Percentiles rank a stretch among this genome's conserved stretches.
phyloP scores from a whole-genome alignment of 2,888 invertebrate species.

The Eupelmus urozonus region DNA sequence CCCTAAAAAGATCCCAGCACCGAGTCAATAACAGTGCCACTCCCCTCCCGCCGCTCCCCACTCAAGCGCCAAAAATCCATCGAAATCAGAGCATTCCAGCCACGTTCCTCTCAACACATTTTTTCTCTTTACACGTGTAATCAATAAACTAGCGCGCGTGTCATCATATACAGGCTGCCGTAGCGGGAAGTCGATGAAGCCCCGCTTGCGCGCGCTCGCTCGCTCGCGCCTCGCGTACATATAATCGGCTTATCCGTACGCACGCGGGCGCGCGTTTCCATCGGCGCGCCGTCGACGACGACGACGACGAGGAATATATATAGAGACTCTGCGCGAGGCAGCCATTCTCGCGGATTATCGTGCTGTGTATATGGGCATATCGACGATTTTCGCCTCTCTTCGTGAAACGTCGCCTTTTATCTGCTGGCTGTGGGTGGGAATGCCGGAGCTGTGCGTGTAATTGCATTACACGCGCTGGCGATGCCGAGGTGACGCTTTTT shows the following conservation, averaged over 20 bases:
- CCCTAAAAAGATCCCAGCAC: no score
- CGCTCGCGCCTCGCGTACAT: not conserved
- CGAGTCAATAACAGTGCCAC: no score
- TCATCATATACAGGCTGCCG: not conserved
- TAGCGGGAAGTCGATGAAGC: slow-evolving; percentile 21
- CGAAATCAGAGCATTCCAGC: no score
- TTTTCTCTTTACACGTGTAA: slow-evolving; percentile 19
- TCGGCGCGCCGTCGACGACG: slow-evolving; percentile 8
- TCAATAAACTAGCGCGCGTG: slow-evolving; percentile 23
- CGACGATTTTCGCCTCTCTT: not conserved
- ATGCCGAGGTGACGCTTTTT: no score
- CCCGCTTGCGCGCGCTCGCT: not conserved
- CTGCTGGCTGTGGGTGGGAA: no score
- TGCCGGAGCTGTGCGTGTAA: slow-evolving; percentile 21
- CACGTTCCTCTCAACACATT: no score
- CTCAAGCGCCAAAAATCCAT: no score
- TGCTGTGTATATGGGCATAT: not conserved
- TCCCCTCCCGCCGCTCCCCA: no score
- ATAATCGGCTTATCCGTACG: slow-evolving; percentile 51
- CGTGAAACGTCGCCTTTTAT: not conserved
- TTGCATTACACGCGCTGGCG: slow-evolving; percentile 33
- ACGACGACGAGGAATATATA: not conserved
- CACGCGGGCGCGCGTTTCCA: slow-evolving; percentile 16
- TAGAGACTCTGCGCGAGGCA: not conserved
- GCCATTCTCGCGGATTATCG: slow-evolving; percentile 16